phyloP scores from a whole-genome alignment of 2,797 vertebrate species.

The Acipenser oxyrinchus region DNA sequence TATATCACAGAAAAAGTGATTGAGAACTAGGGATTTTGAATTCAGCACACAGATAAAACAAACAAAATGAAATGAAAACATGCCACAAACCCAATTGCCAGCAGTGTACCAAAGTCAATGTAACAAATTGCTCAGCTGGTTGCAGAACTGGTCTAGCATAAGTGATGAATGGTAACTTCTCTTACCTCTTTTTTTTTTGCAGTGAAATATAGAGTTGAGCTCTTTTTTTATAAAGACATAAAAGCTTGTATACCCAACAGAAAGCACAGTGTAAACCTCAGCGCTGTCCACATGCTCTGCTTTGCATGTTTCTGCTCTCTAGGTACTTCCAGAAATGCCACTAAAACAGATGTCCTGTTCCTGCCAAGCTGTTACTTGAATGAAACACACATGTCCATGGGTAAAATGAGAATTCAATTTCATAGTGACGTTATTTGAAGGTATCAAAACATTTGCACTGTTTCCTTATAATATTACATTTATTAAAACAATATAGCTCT shows the following conservation, averaged over 20 bases:
- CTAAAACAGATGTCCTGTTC: neutral
- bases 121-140: neutral
- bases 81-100: too few species aligned
- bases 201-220: neutral
- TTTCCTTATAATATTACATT: too few species aligned
- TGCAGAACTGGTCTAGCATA: neutral
- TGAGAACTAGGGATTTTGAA: neutral
- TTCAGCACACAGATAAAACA: neutral
- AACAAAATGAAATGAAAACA: neutral
- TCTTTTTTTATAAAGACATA: neutral
- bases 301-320: neutral
- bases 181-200: neutral
- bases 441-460: too few species aligned
- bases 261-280: neutral
- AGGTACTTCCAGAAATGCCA: neutral
- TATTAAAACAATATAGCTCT: too few species aligned
- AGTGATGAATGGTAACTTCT: neutral
- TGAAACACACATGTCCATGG: neutral
- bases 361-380: neutral
- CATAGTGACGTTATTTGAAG: too few species aligned
- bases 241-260: neutral
- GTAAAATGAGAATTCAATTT: too few species aligned
- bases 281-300: neutral
- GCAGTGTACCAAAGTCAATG: neutral
- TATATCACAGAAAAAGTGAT: conserved; percentile 1